These are phyloP conservation scores for Oncorhynchus masou DNA, from an alignment of 2,113 vertebrate species.

Conservation along the genomic window DNA sequence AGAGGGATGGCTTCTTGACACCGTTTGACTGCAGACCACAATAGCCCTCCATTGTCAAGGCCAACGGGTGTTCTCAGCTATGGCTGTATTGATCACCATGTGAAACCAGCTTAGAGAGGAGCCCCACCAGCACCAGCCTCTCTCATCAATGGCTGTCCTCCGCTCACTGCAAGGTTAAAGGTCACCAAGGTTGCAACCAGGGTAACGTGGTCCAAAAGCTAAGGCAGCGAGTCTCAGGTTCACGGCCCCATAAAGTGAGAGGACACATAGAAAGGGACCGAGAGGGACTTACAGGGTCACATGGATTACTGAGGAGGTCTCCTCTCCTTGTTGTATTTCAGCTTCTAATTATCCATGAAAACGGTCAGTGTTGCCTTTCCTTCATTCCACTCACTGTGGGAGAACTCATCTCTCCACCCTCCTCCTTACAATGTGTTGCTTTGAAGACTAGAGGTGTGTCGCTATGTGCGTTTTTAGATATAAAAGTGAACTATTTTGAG, in stretches of 20 bases:
- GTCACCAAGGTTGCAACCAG: slow-evolving; percentile 41
- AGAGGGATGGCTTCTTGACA: slow-evolving; percentile 40
- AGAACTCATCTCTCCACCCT: background rate
- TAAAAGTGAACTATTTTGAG: background rate
- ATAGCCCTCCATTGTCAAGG: slow-evolving; percentile 58
- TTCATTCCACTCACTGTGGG: slow-evolving; percentile 5
- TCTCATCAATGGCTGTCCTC: slow-evolving; percentile 38
- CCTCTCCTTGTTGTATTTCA: slow-evolving; percentile 34
- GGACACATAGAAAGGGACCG: slow-evolving; percentile 19
- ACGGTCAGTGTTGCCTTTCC: slow-evolving; percentile 13
- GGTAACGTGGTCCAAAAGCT: slow-evolving; percentile 35
- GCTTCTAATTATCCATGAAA: slow-evolving; percentile 52
- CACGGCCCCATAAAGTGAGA: slow-evolving; percentile 41
- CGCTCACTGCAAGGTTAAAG: slow-evolving; percentile 17
- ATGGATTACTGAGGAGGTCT: slow-evolving; percentile 44
- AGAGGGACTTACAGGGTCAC: slow-evolving; percentile 29
- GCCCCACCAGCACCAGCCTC: slow-evolving; percentile 17
- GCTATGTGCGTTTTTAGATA: background rate
- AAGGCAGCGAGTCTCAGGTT: slow-evolving; percentile 54
- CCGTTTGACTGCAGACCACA: slow-evolving; percentile 36
- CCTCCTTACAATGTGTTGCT: background rate
- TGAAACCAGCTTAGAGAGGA: slow-evolving; percentile 46
- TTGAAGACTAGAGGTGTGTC: background rate
- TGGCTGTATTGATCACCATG: slow-evolving; percentile 38
- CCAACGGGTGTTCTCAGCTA: slow-evolving; percentile 35